Conservation (phyloP, 2,113 vertebrate genomes). For the Heloderma charlesbogerti region DNA sequence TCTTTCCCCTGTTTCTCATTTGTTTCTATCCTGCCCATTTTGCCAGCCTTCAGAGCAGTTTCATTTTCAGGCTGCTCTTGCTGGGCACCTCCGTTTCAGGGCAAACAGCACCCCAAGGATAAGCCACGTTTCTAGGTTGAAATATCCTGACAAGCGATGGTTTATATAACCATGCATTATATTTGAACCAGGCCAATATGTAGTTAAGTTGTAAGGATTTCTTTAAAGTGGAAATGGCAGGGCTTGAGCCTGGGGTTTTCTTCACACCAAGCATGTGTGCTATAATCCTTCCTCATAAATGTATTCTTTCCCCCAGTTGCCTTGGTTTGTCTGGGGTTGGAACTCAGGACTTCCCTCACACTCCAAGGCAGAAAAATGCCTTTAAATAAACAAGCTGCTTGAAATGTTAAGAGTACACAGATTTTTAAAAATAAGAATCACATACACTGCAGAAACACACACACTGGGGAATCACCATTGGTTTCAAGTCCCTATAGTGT, state of each 20-base stretch:
- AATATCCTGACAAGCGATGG: no score
- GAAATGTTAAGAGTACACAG: neutral
- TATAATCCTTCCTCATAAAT: neutral
- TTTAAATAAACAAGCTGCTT: neutral
- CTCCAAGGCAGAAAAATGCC: neutral
- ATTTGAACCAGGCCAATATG: neutral
- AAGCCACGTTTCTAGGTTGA: no score
- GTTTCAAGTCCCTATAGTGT: neutral
- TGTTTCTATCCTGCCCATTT: no score
- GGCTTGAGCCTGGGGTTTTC: neutral
- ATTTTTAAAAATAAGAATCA: neutral
- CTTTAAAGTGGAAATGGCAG: neutral
- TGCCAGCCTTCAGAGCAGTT: no score
- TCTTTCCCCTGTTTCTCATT: no score
- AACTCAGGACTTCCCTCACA: neutral
- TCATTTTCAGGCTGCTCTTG: no score
- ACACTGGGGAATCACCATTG: neutral
- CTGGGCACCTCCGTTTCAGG: no score
- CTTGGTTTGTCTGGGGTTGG: neutral
- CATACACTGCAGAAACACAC: neutral
- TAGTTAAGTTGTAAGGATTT: neutral
- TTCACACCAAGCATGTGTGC: neutral
- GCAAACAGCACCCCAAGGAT: no score
- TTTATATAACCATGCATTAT: no score
- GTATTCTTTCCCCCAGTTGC: neutral